Base-by-base conservation (phyloP, 2,888 invertebrate species). In the Coleophora flavipennella region DNA sequence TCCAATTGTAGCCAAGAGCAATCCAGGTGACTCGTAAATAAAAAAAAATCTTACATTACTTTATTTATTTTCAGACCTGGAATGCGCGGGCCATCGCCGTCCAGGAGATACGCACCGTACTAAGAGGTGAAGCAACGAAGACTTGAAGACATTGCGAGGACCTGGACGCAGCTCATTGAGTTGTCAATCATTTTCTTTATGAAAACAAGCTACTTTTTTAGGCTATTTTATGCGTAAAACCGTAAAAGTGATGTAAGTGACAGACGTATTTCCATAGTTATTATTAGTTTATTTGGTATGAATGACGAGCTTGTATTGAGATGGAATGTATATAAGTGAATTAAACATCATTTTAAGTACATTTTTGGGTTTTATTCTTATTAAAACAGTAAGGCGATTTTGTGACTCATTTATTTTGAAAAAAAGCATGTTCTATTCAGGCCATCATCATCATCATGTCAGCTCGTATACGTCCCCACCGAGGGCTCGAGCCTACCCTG, bases 91-190 rank as follows among this genome's bases (percentile, higher is more conserved):
- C 91, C 92, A 33, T 93, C 93, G 43, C 93, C 94, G 45, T 90
- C 93, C 54, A 90, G 93, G 78, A 90, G 94, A 80, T 94, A 93
- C 81, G 93, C 94, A 72, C 94, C 94, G 52, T 94, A 94, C 85
- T 94, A 87, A 58, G 33, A 32, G 20, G 11, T 48, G 50, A 10
- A 43, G 36, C 33, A 43, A 44, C 3, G 3, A 4, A 20, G n/a
- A n/a, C n/a, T 20, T 20, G 20, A 6, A 20, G 20, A 20, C 20
- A 4, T 3, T 4, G 20, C 20, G 6, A 4, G 20, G 6, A 20
- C 20, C 6, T 20, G 20, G 20, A 20, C 20, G 6, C 20, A 20
- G 58, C 54, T 57, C 44, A 50, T 50, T n/a, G n/a, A 59, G 50
- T 45, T 53, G 59, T 48, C 51, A 50, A 59, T 59, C 52, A 51